Evolutionary conservation across 2,113 vertebrate species (phyloP).

Genomic region (Pseudorectes ferrugineus): DNA sequence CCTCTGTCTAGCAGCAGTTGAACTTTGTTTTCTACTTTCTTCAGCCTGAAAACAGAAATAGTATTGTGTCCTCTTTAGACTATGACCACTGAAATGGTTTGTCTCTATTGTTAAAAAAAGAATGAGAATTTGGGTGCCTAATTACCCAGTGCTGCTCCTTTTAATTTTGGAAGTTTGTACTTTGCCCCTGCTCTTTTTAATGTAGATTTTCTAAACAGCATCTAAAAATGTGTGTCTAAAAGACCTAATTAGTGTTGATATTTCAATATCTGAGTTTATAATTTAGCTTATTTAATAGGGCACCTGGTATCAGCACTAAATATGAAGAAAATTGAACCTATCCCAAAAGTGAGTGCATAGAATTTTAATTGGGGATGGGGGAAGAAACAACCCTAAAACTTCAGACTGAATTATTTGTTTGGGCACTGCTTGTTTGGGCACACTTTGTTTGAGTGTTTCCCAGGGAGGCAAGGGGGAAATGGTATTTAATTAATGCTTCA

Average conservation of each 20-base stretch:
- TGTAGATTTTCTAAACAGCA: not conserved
- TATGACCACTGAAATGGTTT: not conserved
- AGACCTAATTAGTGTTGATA: constrained; percentile 5
- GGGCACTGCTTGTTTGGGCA: not conserved
- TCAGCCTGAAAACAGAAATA: not conserved
- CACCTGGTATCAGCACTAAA: not conserved
- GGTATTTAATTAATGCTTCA: not conserved
- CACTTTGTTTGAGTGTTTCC: not conserved
- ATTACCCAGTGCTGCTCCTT: not conserved
- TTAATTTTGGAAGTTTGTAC: not conserved
- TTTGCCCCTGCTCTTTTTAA: not conserved
- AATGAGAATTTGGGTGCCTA: not conserved
- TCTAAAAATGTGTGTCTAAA: not conserved
- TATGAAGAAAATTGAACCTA: not conserved
- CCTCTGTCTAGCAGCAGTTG: not conserved
- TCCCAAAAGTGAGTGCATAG: not conserved
- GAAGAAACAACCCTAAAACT: not conserved
- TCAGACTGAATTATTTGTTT: not conserved
- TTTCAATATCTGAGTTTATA: not conserved
- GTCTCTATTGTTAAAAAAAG: not conserved
- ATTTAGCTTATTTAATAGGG: not conserved
- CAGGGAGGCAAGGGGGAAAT: not conserved
- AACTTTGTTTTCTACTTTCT: not conserved
- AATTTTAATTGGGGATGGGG: not conserved
- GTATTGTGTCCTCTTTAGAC: not conserved